Percentiles rank a stretch among this genome's conserved stretches.
phyloP scores from a whole-genome alignment of 2,113 vertebrate species.

The Danionella cerebrum region DNA sequence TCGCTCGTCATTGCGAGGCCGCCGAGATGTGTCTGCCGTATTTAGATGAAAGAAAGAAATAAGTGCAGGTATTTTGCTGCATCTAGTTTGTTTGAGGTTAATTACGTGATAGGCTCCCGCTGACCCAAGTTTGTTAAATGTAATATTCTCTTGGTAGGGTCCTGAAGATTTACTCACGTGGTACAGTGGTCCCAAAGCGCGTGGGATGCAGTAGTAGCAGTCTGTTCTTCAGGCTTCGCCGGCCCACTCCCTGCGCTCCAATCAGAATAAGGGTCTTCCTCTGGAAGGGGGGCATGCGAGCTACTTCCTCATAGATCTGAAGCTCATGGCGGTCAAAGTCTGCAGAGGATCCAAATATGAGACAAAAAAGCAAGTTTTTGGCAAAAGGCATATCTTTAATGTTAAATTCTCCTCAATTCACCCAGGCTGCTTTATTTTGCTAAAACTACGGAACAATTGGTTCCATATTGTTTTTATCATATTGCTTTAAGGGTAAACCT shows the following conservation, averaged over 20 bases:
- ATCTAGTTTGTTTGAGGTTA: too few relatives aligned
- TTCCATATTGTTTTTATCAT: too few relatives aligned
- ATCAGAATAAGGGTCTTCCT: constrained; percentile 94
- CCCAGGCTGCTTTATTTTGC: too few relatives aligned
- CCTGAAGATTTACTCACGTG: constrained; percentile 71
- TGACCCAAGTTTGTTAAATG: too few relatives aligned
- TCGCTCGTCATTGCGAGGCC: constrained; percentile 86
- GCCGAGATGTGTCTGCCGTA: constrained; percentile 81
- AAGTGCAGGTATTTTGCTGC: not conserved
- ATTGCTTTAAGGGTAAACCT: too few relatives aligned
- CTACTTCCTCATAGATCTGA: constrained; percentile 96
- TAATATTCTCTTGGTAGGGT: not conserved
- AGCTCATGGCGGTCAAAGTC: constrained; percentile 98
- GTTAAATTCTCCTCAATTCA: too few relatives aligned
- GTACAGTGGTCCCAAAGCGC: constrained; percentile 89
- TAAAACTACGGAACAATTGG: too few relatives aligned
- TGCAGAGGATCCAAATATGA: constrained; percentile 40
- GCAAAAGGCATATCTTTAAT: too few relatives aligned
- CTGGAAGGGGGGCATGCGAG: constrained; percentile 94
- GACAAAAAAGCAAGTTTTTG: too few relatives aligned
- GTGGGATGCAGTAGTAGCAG: constrained; percentile 85
- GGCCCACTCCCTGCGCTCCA: constrained; percentile 92
- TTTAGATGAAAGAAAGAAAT: not conserved
- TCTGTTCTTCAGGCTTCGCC: constrained; percentile 94
- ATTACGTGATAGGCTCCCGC: too few relatives aligned